Evolutionary conservation across 2,888 invertebrate genomes (phyloP).

Genomic region (Dynastes tityus): DNA sequence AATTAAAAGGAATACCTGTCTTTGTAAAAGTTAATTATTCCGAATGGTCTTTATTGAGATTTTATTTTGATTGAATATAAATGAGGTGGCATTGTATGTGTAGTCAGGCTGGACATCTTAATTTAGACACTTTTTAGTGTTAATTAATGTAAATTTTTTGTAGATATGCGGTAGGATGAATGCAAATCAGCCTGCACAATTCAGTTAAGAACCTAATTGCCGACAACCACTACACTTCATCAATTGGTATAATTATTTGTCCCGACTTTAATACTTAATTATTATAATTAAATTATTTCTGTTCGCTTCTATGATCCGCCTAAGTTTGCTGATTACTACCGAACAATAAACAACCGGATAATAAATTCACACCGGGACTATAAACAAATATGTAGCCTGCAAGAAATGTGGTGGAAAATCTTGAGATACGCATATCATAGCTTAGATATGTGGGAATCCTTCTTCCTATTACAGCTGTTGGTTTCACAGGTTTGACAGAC

Average conservation of each 20-base stretch:
- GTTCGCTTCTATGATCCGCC: neutral
- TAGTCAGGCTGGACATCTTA: constrained; percentile 61
- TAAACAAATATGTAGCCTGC: too few species aligned
- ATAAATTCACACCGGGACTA: neutral
- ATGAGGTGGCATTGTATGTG: constrained; percentile 59
- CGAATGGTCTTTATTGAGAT: constrained; percentile 43
- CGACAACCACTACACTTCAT: constrained; percentile 58
- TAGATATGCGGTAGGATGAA: constrained; percentile 64
- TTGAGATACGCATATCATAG: too few species aligned
- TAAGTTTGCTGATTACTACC: neutral
- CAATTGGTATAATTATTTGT: constrained; percentile 56
- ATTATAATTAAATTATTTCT: constrained; percentile 32
- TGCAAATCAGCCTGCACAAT: constrained; percentile 63
- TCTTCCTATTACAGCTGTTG: too few species aligned
- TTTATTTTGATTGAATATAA: constrained; percentile 62
- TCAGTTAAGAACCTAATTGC: constrained; percentile 63
- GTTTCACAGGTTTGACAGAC: too few species aligned
- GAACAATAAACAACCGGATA: neutral
- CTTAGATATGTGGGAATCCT: too few species aligned
- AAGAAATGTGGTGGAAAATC: too few species aligned
- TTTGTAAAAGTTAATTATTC: constrained; percentile 35
- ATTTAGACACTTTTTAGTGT: constrained; percentile 64
- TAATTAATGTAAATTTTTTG: constrained; percentile 67
- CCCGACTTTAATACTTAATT: constrained; percentile 33
- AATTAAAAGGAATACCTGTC: constrained; percentile 45